Conservation (phyloP, 2,113 vertebrate species). For the zebrafish (Danio rerio) region DNA sequence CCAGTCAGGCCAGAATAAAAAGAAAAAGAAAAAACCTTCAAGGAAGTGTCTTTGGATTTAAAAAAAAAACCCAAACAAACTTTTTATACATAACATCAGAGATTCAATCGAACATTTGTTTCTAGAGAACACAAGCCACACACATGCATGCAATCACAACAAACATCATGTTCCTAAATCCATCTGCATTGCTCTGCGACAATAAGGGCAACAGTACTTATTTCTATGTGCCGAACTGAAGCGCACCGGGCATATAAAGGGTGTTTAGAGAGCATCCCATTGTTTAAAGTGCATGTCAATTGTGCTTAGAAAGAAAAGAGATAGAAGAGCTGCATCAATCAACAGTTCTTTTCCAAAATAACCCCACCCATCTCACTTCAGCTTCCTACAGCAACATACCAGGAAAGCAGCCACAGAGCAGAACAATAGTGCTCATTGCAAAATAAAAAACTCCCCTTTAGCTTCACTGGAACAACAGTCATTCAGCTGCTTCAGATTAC, state of each 20-base stretch:
- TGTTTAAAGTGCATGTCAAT: slow-evolving; percentile 9
- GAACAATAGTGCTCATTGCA: slow-evolving; percentile 51
- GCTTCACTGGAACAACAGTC: slow-evolving; percentile 31
- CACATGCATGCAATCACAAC: neutral
- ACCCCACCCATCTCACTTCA: slow-evolving; percentile 25
- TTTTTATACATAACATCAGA: neutral
- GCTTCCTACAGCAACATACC: slow-evolving; percentile 29
- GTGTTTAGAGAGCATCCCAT: neutral
- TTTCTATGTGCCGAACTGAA: neutral
- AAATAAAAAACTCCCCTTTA: slow-evolving; percentile 2
- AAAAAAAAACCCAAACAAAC: neutral
- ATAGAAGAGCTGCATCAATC: neutral
- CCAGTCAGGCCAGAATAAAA: neutral
- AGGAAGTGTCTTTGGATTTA: neutral
- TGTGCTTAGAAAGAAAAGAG: neutral
- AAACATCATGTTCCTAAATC: neutral
- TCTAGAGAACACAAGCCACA: neutral
- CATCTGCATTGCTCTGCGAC: neutral
- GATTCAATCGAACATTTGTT: neutral
- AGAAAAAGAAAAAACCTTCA: neutral
- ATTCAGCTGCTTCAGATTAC: slow-evolving; percentile 7
- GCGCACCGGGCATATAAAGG: neutral
- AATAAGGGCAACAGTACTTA: neutral
- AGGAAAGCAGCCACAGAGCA: slow-evolving; percentile 40
- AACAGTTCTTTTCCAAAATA: slow-evolving; percentile 5